Percentiles rank a stretch among this genome's conserved stretches.
Conservation (phyloP, 2,888 invertebrate species). For the Drosophila eohydei region DNA sequence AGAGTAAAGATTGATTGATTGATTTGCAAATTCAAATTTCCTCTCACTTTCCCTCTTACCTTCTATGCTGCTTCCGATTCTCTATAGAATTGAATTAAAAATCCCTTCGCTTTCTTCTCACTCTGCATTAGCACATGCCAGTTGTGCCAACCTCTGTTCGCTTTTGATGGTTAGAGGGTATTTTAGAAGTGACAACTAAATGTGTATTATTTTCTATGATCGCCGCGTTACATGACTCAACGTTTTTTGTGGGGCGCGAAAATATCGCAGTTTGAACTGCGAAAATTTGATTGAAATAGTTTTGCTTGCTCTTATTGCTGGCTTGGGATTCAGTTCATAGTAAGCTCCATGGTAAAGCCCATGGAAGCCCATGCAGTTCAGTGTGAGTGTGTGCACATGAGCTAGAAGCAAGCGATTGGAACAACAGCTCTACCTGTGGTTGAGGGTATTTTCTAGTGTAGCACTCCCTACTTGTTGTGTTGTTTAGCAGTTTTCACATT, state of each 20-base stretch:
- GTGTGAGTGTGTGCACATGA: too few species aligned
- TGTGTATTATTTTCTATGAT: constrained; percentile 6
- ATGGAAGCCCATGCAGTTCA: too few species aligned
- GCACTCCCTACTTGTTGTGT: constrained; percentile 6
- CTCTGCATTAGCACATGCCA: background rate
- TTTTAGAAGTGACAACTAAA: background rate
- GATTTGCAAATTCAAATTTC: too few species aligned
- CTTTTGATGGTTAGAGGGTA: background rate
- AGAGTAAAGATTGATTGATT: too few species aligned
- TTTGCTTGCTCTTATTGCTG: constrained; percentile 4
- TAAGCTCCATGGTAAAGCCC: too few species aligned
- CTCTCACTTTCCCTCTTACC: too few species aligned
- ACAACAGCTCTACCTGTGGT: background rate
- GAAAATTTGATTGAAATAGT: constrained; percentile 49
- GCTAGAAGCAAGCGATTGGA: too few species aligned
- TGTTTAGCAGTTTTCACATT: constrained; percentile 44
- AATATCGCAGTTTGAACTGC: constrained; percentile 24
- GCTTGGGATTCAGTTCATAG: too few species aligned
- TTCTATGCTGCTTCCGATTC: too few species aligned
- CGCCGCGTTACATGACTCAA: constrained; percentile 26
- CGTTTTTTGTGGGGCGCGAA: constrained; percentile 13
- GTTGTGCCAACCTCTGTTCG: background rate
- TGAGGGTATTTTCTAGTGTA: background rate
- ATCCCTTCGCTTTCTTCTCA: background rate
- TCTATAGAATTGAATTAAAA: too few species aligned